A percentile compares a stretch with the other conserved stretches of the same genome.
These are phyloP conservation scores for Callaeas wilsoni DNA, from an alignment of 2,113 vertebrate genomes.

Conservation along the genomic window DNA sequence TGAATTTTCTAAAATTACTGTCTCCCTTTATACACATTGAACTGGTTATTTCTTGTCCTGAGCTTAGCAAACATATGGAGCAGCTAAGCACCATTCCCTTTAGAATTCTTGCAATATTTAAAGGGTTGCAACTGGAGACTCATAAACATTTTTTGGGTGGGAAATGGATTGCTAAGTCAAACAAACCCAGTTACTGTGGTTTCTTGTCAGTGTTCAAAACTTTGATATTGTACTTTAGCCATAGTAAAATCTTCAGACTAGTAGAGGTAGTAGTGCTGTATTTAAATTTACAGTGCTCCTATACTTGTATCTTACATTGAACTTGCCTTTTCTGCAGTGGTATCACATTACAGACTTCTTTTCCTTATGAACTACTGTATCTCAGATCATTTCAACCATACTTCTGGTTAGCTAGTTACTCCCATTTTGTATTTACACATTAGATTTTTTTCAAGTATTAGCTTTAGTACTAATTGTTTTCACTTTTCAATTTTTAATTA, in stretches of 20 bases:
- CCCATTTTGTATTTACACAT: neutral
- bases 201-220: neutral
- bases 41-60: neutral
- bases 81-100: neutral
- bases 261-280: neutral
- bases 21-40: neutral
- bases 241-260: neutral
- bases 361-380: neutral
- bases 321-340: neutral
- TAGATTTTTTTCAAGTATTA: neutral
- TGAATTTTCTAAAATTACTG: neutral
- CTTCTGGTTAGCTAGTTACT: neutral
- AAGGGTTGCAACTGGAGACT: neutral
- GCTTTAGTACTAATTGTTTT: neutral
- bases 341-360: neutral
- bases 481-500: neutral
- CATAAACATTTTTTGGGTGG: neutral
- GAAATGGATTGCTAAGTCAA: neutral
- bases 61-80: neutral
- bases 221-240: neutral
- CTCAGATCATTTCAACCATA: neutral
- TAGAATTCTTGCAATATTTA: neutral
- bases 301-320: neutral
- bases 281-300: neutral
- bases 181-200: neutral